Evolutionary conservation across 2,797 vertebrate genomes (phyloP).

Genomic region (Pelobates cultripes): DNA sequence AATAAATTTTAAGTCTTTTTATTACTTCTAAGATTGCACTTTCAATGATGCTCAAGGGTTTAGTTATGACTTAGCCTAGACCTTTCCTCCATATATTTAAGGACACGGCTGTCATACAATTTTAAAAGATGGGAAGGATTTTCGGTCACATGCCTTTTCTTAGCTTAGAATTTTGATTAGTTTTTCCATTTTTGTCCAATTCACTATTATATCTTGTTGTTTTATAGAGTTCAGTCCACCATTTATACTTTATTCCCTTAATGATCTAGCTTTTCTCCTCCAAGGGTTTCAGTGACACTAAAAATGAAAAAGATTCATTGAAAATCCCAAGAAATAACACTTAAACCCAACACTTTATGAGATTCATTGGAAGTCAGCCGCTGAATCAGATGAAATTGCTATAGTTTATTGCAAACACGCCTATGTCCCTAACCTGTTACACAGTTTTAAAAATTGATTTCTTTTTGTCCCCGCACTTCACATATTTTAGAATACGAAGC

Average conservation of each 20-base stretch:
- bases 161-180: slow-evolving; percentile 60
- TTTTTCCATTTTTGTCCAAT: slow-evolving; percentile 32
- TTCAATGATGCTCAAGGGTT: background rate
- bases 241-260: slow-evolving; percentile 68
- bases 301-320: slow-evolving; percentile 67
- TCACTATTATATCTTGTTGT: slow-evolving; percentile 51
- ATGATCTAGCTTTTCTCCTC: slow-evolving; percentile 63
- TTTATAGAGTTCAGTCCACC: slow-evolving; percentile 59
- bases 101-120: slow-evolving; percentile 56
- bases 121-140: slow-evolving; percentile 55
- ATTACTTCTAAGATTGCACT: too few relatives aligned
- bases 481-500: slow-evolving; percentile 63
- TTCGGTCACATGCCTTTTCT: slow-evolving; percentile 54
- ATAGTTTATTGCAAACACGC: slow-evolving; percentile 67
- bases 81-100: slow-evolving; percentile 36
- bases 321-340: slow-evolving; percentile 67
- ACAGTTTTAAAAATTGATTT: slow-evolving; percentile 68
- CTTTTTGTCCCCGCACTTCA: slow-evolving; percentile 56
- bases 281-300: slow-evolving; percentile 66
- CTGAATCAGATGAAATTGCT: slow-evolving; percentile 69
- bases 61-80: slow-evolving; percentile 35
- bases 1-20: too few relatives aligned
- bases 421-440: slow-evolving; percentile 66
- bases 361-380: slow-evolving; percentile 64
- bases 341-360: slow-evolving; percentile 62